Percentiles rank a stretch among this genome's conserved stretches.
Evolutionary conservation across 2,888 invertebrate genomes (phyloP).

Genomic region (Listrodromus nycthemerus): DNA sequence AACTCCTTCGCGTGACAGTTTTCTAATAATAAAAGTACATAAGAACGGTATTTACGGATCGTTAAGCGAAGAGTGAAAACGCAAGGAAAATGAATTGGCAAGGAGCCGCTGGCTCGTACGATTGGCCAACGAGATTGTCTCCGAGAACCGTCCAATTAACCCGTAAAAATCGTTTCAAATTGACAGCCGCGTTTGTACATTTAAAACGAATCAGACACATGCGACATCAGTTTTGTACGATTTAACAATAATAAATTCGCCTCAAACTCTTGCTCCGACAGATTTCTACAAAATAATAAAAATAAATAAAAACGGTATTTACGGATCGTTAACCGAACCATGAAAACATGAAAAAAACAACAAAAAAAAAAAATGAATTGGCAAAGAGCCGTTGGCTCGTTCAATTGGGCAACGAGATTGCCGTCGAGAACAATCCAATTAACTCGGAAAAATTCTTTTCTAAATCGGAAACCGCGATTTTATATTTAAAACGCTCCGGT

Average conservation of each 20-base stretch:
- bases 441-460: conserved; percentile 34
- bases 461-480: conserved; percentile 45
- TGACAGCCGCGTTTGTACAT: no score
- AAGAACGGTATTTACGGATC: background rate
- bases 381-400: background rate
- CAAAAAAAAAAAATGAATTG: conserved; percentile 17
- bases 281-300: background rate
- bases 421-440: conserved; percentile 21
- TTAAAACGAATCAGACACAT: no score
- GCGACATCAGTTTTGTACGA: background rate
- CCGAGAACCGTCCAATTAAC: no score
- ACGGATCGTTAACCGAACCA: background rate
- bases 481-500: conserved; percentile 59
- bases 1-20: background rate
- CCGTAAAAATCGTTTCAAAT: no score
- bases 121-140: conserved; percentile 7
- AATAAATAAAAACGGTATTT: background rate
- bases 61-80: background rate
- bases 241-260: background rate
- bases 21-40: background rate
- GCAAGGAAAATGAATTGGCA: conserved; percentile 11
- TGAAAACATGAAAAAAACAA: conserved; percentile 8
- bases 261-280: background rate
- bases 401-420: conserved; percentile 15
- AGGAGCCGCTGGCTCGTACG: background rate